Percentiles rank a stretch among this genome's conserved stretches.
Evolutionary conservation across 2,888 invertebrate genomes (phyloP).

Genomic region (Tricholauxania praeusta): DNA sequence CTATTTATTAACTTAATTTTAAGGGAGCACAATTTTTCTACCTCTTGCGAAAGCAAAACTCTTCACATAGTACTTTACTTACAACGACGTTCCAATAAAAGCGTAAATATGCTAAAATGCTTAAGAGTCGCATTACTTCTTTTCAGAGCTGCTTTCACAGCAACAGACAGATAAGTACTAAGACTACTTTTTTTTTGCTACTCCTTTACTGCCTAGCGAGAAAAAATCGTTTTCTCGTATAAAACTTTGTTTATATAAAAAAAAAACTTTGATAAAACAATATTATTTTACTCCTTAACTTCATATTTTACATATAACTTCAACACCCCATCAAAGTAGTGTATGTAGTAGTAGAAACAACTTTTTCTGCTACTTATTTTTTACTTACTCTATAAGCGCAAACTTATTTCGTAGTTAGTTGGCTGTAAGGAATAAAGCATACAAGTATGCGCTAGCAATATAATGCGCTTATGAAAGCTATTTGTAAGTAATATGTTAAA

Average conservation of each 20-base stretch:
- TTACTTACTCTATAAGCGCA: background rate
- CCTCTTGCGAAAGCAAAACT: background rate
- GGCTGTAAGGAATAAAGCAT: slow-evolving; percentile 22
- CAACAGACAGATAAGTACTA: too few relatives aligned
- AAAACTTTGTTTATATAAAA: background rate
- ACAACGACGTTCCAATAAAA: background rate
- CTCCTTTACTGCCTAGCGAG: too few relatives aligned
- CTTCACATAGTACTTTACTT: background rate
- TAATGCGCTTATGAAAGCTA: slow-evolving; percentile 24
- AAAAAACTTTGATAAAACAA: slow-evolving; percentile 1
- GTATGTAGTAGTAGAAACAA: background rate
- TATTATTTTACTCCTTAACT: background rate
- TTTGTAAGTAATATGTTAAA: slow-evolving; percentile 25
- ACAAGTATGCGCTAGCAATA: slow-evolving; percentile 19
- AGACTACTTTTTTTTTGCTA: too few relatives aligned
- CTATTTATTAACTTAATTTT: slow-evolving; percentile 22
- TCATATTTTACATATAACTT: background rate
- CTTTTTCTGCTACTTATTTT: background rate
- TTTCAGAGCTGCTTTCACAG: background rate
- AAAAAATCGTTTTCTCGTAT: background rate
- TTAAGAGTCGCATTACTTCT: slow-evolving; percentile 11
- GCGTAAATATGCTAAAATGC: slow-evolving; percentile 25
- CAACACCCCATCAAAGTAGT: background rate
- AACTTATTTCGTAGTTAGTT: slow-evolving; percentile 11
- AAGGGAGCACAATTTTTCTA: background rate